Evolutionary conservation across 2,888 invertebrate species (phyloP), one percentile per base, ranked within the genome.

Genomic region (Trachelus tabidus): DNA sequence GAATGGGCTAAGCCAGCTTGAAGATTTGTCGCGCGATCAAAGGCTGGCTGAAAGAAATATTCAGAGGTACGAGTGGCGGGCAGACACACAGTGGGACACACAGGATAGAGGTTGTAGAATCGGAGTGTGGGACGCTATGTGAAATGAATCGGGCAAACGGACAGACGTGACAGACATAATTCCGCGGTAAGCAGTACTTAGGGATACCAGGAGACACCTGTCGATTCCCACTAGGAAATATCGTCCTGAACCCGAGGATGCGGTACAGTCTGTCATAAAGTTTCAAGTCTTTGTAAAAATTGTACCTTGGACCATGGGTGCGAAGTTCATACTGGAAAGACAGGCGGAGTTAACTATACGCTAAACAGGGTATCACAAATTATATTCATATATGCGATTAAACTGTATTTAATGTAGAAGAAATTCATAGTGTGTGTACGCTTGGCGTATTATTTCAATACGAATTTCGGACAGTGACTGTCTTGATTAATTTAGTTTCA

Each of bases 91-190:
- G 40, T 76, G 69, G 71, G 12, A 12, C 69, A 31, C 69, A 15
- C 71, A 23, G 33, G 33, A 40, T 73, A 68, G n/a, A 79, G 68
- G 69, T 75, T 68, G 74, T 37, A 76, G 79, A 75, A 83, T 79
- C 81, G 80, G 82, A 82, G 81, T 74, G 82, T 83, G 82, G 83
- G 83, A 83, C 83, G 85, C 23, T 23, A 86, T 85, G 88, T 85
- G 85, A 88, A 88, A 88, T 88, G 86, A 88, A 87, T 87, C 87
- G 85, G 84, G 87, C 86, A 88, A 88, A 88, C 87, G 86, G 86
- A 87, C 86, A 87, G 87, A 89, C 89, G 89, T 88, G 90, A 88
- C 86, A 88, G 87, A 88, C 87, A 87, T 90, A 90, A 90, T 90
- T 89, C 89, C 86, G 81, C 82, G 80, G 83, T 86, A 87, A 90